Evolutionary conservation across 1,140 invertebrate genomes (phyloP).

Genomic region (Zaprionus ornatus): DNA sequence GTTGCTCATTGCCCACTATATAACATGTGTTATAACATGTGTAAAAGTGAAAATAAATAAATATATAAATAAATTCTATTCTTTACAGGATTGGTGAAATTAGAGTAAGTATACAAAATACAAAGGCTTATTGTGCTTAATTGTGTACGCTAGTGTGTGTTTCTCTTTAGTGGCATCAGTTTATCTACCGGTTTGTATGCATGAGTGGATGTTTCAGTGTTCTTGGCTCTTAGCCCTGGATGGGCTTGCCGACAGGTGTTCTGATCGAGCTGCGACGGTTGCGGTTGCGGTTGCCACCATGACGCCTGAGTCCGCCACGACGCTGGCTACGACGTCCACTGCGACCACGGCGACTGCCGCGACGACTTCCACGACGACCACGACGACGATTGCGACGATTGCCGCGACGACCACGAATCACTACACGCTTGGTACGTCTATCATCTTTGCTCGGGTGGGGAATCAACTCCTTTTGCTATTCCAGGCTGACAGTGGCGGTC

Average conservation of each 20-base stretch:
- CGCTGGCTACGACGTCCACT: constrained; percentile 30
- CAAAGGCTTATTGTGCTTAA: constrained; percentile 22
- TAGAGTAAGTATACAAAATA: constrained; percentile 15
- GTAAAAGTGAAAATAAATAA: constrained; percentile 65
- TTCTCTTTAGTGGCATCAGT: not conserved
- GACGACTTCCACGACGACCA: constrained; percentile 21
- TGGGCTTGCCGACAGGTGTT: constrained; percentile 44
- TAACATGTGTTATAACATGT: constrained; percentile 1
- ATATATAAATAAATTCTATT: constrained; percentile 34
- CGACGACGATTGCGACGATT: constrained; percentile 33
- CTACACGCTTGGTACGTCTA: constrained; percentile 59
- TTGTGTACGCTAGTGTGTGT: constrained; percentile 9
- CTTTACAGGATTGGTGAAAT: constrained; percentile 16
- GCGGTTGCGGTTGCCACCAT: constrained; percentile 36
- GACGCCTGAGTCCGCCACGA: constrained; percentile 34
- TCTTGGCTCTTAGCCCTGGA: constrained; percentile 37
- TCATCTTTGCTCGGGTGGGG: constrained; percentile 52
- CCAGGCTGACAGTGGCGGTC: constrained; percentile 15
- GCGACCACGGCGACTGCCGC: constrained; percentile 26
- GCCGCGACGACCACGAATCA: constrained; percentile 45
- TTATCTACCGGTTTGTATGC: not conserved
- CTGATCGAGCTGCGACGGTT: constrained; percentile 38
- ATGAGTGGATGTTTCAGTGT: not conserved
- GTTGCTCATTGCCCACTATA: too few relatives aligned
- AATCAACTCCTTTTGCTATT: constrained; percentile 36